Evolutionary conservation across 2,797 vertebrate genomes (phyloP), one percentile per base, ranked within the genome.

Genomic region (Hydrolagus colliei): DNA sequence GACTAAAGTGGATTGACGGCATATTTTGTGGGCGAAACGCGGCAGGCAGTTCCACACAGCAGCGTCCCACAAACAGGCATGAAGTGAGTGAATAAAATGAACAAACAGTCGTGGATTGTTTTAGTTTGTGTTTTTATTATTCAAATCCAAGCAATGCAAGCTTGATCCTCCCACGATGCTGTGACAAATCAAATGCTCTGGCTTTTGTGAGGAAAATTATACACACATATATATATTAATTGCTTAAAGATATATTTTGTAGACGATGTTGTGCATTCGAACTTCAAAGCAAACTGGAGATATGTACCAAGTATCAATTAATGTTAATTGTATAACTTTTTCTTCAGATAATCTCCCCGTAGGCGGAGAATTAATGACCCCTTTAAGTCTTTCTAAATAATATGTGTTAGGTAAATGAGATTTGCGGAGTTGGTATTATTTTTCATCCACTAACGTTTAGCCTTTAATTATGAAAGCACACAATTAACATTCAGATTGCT

Each of bases 321-420:
- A 67, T 18, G 27, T 41, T 41, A 82, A 41, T 62, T 79, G 63
- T 65, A 63, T 27, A 79, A 20, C 11, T 13, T 65, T 82, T 8
- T 68, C 63, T 67, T 82, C 63, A 82, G 63, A 68, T 68, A 68
- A 68, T 82, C 63, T 41, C 61, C 77, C 63, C 27, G 68, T 32
- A 41, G 32, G 79, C 63, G 41, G 63, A 67, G 68, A 18, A 82
- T 67, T 68, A 68, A 82, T 82, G 63, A 67, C 27, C 63, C 63
- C 27, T 82, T 82, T 82, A 32, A 82, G 68, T 68, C 14, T 16
- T 20, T 35, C 14, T 67, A 82, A 82, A 68, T 82, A 68, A 68
- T 65, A 67, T 20, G 41, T 52, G 16, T 82, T 68, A 35, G 63
- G 27, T 68, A 68, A 41, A 41, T 68, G 27, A 65, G 63, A 68